Conservation (phyloP, 2,113 vertebrate genomes). For the Mungos mungo region DNA sequence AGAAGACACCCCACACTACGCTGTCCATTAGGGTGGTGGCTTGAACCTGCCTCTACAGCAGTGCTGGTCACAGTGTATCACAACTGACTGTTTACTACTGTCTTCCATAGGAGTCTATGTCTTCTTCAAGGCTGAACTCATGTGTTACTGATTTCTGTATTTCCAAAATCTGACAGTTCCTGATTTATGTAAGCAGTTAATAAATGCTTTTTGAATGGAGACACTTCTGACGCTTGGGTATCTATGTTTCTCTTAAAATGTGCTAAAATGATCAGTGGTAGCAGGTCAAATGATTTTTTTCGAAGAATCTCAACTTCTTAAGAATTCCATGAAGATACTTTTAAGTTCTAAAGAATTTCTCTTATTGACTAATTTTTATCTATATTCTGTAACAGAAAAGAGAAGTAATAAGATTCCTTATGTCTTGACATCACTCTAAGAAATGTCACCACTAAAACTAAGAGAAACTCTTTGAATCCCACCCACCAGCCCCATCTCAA, state of each 20-base stretch:
- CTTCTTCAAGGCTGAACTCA: background rate
- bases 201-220: background rate
- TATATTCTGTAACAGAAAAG: background rate
- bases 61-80: background rate
- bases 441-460: constrained; percentile 3
- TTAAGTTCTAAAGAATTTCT: constrained; percentile 48
- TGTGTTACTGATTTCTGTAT: constrained; percentile 13
- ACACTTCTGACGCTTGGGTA: background rate
- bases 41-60: background rate
- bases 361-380: constrained; percentile 9
- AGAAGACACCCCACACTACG: background rate
- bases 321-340: background rate
- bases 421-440: background rate
- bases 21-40: background rate
- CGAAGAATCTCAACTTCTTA: constrained; percentile 32
- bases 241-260: constrained; percentile 11
- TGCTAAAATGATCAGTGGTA: background rate
- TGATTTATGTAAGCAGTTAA: background rate
- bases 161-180: background rate
- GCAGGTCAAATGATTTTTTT: background rate
- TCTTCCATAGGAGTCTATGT: background rate
- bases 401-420: background rate
- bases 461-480: background rate
- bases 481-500: background rate
- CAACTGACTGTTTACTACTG: background rate